Evolutionary conservation across 2,113 vertebrate genomes (phyloP).

Genomic region (Irena cyanogastra): DNA sequence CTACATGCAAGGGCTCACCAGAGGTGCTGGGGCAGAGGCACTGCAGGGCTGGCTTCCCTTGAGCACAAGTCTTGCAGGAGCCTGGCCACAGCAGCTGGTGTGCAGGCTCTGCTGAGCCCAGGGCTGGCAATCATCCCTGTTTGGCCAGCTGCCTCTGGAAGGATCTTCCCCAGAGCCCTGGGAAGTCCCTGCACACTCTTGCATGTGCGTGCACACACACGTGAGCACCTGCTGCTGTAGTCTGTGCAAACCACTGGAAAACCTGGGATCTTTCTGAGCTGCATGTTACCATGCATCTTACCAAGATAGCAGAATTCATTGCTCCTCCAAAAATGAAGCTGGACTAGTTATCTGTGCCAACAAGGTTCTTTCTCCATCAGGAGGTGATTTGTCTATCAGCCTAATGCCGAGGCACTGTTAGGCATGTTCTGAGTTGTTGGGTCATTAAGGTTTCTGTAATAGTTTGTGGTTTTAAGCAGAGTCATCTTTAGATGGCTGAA

Average conservation of each 20-base stretch:
- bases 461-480: slow-evolving; percentile 6
- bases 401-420: not conserved
- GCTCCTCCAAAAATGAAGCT: not conserved
- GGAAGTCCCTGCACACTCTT: not conserved
- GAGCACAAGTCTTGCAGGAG: not conserved
- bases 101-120: not conserved
- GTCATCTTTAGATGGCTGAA: not conserved
- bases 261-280: not conserved
- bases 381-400: not conserved
- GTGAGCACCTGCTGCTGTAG: not conserved
- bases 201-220: fast-evolving
- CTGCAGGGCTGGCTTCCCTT: not conserved
- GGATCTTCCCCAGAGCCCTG: not conserved
- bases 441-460: not conserved
- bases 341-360: not conserved
- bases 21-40: not conserved
- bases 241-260: not conserved
- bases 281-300: not conserved
- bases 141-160: not conserved
- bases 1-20: fast-evolving
- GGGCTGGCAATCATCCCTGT: not conserved
- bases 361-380: not conserved
- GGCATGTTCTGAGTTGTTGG: not conserved
- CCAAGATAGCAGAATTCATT: not conserved
- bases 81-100: fast-evolving